Base-by-base conservation (phyloP, 2,888 invertebrate genomes). In the Machimus atricapillus region DNA sequence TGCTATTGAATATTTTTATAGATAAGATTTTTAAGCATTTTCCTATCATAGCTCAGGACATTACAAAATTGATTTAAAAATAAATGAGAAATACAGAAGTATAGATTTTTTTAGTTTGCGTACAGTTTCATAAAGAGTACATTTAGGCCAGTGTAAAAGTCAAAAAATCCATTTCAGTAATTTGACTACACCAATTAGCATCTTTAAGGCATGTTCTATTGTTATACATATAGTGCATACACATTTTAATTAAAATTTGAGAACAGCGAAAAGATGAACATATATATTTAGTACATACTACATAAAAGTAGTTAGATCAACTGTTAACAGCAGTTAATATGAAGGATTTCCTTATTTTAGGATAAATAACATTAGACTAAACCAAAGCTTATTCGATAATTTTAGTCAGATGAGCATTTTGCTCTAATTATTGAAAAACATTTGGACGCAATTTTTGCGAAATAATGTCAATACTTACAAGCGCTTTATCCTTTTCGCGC, bases 401-500 rank as follows among this genome's bases (percentile, higher is more conserved):
- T 79, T 79, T 79, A 52, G 79, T 79, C 43, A 66, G 12, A 12
- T 23, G 66, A 66, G 66, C 66, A 66, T 23, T 3, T 66, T 66
- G n/a, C 76, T 58, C 66, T 27, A 66, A 34, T 82, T 82, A 76
- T 76, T 31, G 43, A 16, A 74, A 74, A 34, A 56, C 31, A 76
- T 40, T n/a, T 83, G 58, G 87, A 81, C 79, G 76, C 85, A 56
- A 73, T 81, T n/a, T 37, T 81, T 73, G 23, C 87, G 56, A 85
- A 87, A 87, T 19, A 43, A 12, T 19, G 19, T 82, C 14, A 79
- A 83, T 88, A 88, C 88, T 88, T 88, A 88, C 88, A 85, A 88
- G 86, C 87, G 88, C 87, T 27, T 88, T 88, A 87, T 88, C 88
- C 88, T 88, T 23, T 74, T 46, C 43, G 74, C 85, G 74, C 73